Percentiles rank a stretch among this genome's conserved stretches.
Conservation (phyloP, 2,113 vertebrate genomes). For the Apistogramma diplotaenia region DNA sequence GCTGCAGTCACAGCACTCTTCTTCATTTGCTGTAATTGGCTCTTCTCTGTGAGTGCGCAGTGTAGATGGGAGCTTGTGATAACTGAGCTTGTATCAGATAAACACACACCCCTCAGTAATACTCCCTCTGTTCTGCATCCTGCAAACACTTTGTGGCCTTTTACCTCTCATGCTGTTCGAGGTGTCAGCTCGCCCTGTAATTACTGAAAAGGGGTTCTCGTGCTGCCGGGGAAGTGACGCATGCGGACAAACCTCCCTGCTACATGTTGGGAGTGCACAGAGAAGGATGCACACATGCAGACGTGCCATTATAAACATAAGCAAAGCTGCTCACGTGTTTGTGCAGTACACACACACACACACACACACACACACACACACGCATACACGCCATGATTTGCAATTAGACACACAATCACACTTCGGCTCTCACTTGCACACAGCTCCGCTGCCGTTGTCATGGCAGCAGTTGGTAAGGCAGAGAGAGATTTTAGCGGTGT, state of each 20-base stretch:
- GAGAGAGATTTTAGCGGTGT: slow-evolving; percentile 70
- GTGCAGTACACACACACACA: background rate
- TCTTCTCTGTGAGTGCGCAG: background rate
- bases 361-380: no score
- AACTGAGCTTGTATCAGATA: slow-evolving; percentile 20
- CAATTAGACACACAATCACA: slow-evolving; percentile 64
- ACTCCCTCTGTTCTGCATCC: slow-evolving; percentile 14
- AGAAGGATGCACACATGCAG: background rate
- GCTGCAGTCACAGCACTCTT: slow-evolving; percentile 8
- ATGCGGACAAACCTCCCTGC: background rate
- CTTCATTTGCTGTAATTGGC: slow-evolving; percentile 30
- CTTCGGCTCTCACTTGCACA: slow-evolving; percentile 29
- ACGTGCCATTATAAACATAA: background rate
- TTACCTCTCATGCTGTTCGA: slow-evolving; percentile 5
- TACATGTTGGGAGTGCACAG: background rate
- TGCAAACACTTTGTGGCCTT: slow-evolving; percentile 36
- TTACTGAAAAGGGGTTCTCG: slow-evolving; percentile 22
- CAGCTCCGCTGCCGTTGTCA: slow-evolving; percentile 76
- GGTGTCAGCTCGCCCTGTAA: slow-evolving; percentile 31
- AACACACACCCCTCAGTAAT: slow-evolving; percentile 24
- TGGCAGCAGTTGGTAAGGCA: slow-evolving; percentile 76
- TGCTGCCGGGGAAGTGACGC: background rate
- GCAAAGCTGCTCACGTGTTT: background rate
- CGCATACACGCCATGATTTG: slow-evolving; percentile 2
- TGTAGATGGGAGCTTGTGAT: background rate